Evolutionary conservation across 2,797 vertebrate species (phyloP), one percentile per base, ranked within the genome.

Genomic region (Hylomyscus alleni): DNA sequence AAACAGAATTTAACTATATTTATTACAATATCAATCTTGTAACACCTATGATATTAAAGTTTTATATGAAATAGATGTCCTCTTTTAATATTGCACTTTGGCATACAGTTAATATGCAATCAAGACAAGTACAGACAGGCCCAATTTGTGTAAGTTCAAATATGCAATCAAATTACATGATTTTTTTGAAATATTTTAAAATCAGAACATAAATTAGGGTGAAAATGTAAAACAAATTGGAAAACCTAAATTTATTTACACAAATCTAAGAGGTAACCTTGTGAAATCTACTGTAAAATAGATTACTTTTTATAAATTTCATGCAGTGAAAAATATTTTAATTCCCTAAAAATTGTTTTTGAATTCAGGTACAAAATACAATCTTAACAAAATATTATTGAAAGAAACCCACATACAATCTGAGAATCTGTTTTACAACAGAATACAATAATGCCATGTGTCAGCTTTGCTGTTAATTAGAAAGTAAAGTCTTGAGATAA

Each of bases 1-100:
- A 91, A 75, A 75, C 50, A n/a, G 0, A n/a, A n/a, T 67, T 34
- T 10, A 82, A 72, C 87, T 81, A 82, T 24, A 81, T 89, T n/a
- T 90, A 50, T 93, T 92, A 47, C 1, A 88, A 56, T 89, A 78
- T 26, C 17, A 58, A 4, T 86, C 34, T 44, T 54, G 4, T 94
- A 85, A 93, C 9, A 76, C 26, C 0, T 40, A 91, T 13, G 26
- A 9, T 92, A 47, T 93, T 81, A 93, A 58, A 52, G 54, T 82
- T 87, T 92, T 94, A 52, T 13, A 26, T 91, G 54, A 96, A 90
- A 76, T 87, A 89, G 8, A 69, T 26, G 0, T n/a, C 69, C 1
- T 73, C 3, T 81, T 92, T 37, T 54, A 78, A 69, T 22, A 86
- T 87, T 69, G 58, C 2, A 60, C 26, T 75, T 91, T 54, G 52